Evolutionary conservation across 2,888 invertebrate genomes (phyloP), one percentile per base, ranked within the genome.

Genomic region (Chrysina gloriosa): DNA sequence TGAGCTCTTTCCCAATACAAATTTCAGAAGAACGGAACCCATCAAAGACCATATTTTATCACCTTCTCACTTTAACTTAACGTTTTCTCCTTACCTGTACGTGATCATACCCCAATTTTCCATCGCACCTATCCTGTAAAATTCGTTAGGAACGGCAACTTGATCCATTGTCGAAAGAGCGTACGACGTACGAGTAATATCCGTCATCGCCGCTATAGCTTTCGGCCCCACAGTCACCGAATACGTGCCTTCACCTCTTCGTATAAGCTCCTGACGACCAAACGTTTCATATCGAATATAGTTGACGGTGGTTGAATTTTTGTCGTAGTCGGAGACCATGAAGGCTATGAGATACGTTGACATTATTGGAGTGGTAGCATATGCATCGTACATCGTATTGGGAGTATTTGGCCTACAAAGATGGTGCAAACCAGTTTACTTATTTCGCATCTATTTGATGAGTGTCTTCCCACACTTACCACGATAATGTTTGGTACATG

Each of bases 61-160:
- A n/a, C n/a, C n/a, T n/a, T n/a, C n/a, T n/a, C n/a, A n/a, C n/a
- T n/a, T n/a, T n/a, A n/a, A n/a, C n/a, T n/a, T n/a, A n/a, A n/a
- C n/a, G n/a, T n/a, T n/a, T n/a, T n/a, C n/a, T n/a, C n/a, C 36
- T 29, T 45, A 65, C 65, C 52, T 65, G 21, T 66, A 64, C 3
- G 48, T 67, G 61, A 90, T 86, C 45, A 96, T 82, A 3, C 96
- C 96, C 96, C 96, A 96, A 80, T 96, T 97, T 80, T 97, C 96
- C 96, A 96, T 96, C 34, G 95, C 96, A 16, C 92, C 92, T 70
- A 92, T 90, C 23, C 89, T 86, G 77, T 95, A 95, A 45, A 68
- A 72, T 14, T 42, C 36, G 75, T 95, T 92, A 0, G 95, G 93
- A 6, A 96, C 88, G 0, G 93, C 94, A 1, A 92, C 91, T 71